Evolutionary conservation across 2,888 invertebrate species (phyloP), one percentile per base, ranked within the genome.

Genomic region (Hemaris fuciformis): DNA sequence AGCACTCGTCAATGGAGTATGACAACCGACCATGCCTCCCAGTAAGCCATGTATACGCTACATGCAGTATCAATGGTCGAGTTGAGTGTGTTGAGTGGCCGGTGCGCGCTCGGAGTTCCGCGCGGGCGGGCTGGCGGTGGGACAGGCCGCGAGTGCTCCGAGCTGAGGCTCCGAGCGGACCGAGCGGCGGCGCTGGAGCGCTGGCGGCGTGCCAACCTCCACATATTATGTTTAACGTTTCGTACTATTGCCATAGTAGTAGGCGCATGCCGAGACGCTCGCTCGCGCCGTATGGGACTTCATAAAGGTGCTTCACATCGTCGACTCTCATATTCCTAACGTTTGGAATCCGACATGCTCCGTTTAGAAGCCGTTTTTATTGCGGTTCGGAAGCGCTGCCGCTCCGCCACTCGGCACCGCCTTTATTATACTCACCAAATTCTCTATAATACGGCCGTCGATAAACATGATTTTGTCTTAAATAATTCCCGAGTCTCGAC

Each of bases 371-470:
- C 23, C 58, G 41, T 58, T 43, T 61, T 63, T 58, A 66, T 64
- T 60, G 63, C 60, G 38, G 53, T 22, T 31, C 53, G 10, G 53
- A 18, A 15, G 31, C 31, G 27, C 25, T 7, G 25, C 27, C 53
- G 18, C 18, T 10, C 53, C 31, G 3, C 27, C 31, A 27, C 2
- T 25, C 15, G 22, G 10, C 25, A 27, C 53, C 64, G 57, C 62
- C 61, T 64, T 61, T 63, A 67, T 65, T 60, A 58, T 23, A 46
- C 25, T 45, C 7, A 18, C 58, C 45, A 57, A 56, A 60, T 62
- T 61, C 61, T 64, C 60, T 48, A 25, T 56, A 45, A 64, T 60
- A 42, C 62, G 48, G 48, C 53, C 20, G 59, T 34, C 18, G 56
- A 22, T 34, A 27, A 31, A 41, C 6, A 53, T 53, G 31, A 53